Base-by-base conservation (phyloP, 2,113 vertebrate genomes). In the Cyrtonyx montezumae region DNA sequence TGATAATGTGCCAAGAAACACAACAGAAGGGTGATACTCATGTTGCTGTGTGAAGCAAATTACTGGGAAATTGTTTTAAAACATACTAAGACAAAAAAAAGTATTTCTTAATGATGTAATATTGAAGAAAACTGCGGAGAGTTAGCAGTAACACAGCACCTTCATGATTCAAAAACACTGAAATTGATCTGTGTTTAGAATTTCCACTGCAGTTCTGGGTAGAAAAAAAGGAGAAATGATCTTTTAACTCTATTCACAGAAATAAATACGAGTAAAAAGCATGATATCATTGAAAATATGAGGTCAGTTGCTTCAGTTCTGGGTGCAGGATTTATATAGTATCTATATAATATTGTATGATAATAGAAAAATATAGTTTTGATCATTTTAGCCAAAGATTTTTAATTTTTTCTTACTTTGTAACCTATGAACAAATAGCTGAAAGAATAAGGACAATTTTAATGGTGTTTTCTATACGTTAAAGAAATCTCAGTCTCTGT, bases 261-360 rank as follows among this genome's bases (percentile, higher is more conserved):
- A 62, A 71, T 2, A 84, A 85, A 74, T 74, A 6, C 11, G 23
- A 62, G 36, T 15, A 37, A 37, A 62, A 15, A 26, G 25, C 8
- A 34, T 25, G n/a, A 81, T n/a, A 84, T 7, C 0, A 0, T 18
- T 26, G 22, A 11, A 19, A 7, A 46, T 71, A 23, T 0, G 2
- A 75, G 37, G 16, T n/a, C 30, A 42, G 37, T 37, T 68, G 7
- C 30, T 84, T 76, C 36, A 43, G 20, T 79, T 90, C 49, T 81
- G 13, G 78, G 8, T 20, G 46, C 82, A 91, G 15, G 37, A 53
- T 40, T 26, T 6, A n/a, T n/a, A n/a, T n/a, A n/a, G n/a, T n/a
- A 15, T 14, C 19, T 13, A 61, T 49, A 42, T 23, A 26, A 40
- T 55, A 69, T 17, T 23, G 48, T 59, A 40, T 2, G 28, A 69